Evolutionary conservation across 2,888 invertebrate genomes (phyloP), one percentile per base, ranked within the genome.

Genomic region (Saturnia japonica): DNA sequence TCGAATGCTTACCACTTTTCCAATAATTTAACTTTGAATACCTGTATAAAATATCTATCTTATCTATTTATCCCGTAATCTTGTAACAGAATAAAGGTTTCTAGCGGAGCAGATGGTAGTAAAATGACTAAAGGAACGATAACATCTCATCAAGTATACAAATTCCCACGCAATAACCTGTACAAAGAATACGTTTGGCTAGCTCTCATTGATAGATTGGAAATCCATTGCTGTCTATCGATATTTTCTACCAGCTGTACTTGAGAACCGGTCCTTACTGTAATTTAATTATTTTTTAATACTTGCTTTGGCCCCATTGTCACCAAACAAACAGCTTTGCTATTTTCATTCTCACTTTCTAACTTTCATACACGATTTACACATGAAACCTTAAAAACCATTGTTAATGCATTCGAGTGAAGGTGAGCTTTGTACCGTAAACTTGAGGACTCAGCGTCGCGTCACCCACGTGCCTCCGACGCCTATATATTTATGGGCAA

Each of bases 401-500:
- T 68, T 68, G 67, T 62, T 68, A 16, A 60, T 22, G 60, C 16
- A 68, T 45, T 28, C 8, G 6, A 60, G 57, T 28, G 6, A 60
- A 28, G 12, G 14, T 3, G 25, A 60, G 57, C 57, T 60, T 6
- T 60, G 68, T 54, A 40, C n/a, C 14, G 19, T 64, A 14, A 60
- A n/a, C 40, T 40, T 6, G 40, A 64, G 40, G 40, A 40, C 40
- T 70, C 43, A 25, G 25, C 42, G 47, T 62, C 71, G 25, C 42
- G 47, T 62, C 71, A 40, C 71, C 71, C 68, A 71, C 71, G 51
- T 42, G 45, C 45, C 51, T 51, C 68, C 47, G 51, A 42, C 40
- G 43, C 54, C 25, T 19, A 51, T 54, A 68, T 47, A 9, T 40
- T 68, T 71, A 71, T 71, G 71, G 71, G 16, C 71, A 71, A 64